Evolutionary conservation across 2,888 invertebrate genomes (phyloP).

Genomic region (Drosophila prolongata): DNA sequence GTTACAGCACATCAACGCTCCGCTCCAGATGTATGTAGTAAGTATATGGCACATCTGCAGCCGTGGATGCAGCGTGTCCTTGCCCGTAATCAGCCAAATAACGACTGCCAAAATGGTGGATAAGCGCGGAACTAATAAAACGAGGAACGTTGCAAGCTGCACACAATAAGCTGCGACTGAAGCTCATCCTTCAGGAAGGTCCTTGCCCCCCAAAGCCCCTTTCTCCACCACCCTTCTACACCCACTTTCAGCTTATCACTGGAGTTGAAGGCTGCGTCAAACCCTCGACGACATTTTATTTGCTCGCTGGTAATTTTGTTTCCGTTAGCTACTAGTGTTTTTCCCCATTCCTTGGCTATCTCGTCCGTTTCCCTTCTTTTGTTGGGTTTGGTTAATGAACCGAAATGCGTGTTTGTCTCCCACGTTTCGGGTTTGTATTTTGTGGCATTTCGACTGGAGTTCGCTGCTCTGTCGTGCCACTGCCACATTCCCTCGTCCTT

Average conservation of each 20-base stretch:
- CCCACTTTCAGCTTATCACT: slow-evolving; percentile 51
- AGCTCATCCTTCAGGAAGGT: slow-evolving; percentile 27
- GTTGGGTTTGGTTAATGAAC: slow-evolving; percentile 77
- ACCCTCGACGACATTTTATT: slow-evolving; percentile 78
- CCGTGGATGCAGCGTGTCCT: slow-evolving; percentile 53
- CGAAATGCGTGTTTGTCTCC: slow-evolving; percentile 74
- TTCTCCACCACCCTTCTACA: neutral
- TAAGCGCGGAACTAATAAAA: slow-evolving; percentile 76
- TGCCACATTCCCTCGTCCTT: slow-evolving; percentile 1
- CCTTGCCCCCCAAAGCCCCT: slow-evolving; percentile 9
- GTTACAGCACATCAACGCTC: slow-evolving; percentile 26
- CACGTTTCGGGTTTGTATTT: slow-evolving; percentile 41
- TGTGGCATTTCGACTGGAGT: slow-evolving; percentile 48
- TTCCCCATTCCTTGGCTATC: slow-evolving; percentile 28
- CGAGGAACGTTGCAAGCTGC: slow-evolving; percentile 66
- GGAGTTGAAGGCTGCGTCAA: slow-evolving; percentile 59
- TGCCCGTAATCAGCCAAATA: slow-evolving; percentile 74
- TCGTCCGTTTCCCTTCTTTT: slow-evolving; percentile 46
- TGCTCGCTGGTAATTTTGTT: slow-evolving; percentile 73
- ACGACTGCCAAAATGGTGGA: slow-evolving; percentile 73
- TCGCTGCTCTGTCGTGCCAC: slow-evolving; percentile 43
- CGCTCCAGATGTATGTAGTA: slow-evolving; percentile 16
- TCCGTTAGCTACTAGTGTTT: slow-evolving; percentile 62
- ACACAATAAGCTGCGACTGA: slow-evolving; percentile 47
- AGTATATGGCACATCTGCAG: slow-evolving; percentile 7